phyloP scores from a whole-genome alignment of 2,888 invertebrate genomes.

The Drosophila mulleri region DNA sequence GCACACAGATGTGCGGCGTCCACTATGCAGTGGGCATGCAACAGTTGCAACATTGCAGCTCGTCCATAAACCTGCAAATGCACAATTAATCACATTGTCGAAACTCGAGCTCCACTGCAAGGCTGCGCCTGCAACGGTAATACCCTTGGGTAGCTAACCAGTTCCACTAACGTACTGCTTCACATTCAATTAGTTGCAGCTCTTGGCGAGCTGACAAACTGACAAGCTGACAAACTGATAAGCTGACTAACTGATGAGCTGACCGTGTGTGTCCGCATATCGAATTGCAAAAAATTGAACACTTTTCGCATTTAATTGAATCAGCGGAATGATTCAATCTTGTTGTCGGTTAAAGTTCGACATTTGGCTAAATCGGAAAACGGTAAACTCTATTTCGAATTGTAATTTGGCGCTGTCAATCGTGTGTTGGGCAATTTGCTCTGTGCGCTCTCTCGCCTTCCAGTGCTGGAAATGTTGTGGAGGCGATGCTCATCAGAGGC shows the following conservation, averaged over 20 bases:
- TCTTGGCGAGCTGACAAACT: neutral
- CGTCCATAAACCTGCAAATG: conserved; percentile 22
- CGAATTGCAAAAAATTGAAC: conserved; percentile 11
- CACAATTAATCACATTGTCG: conserved; percentile 61
- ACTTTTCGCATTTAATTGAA: conserved; percentile 29
- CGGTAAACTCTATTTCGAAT: conserved; percentile 34
- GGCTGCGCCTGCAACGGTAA: neutral
- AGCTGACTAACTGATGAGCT: neutral
- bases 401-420: conserved; percentile 35
- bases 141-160: neutral
- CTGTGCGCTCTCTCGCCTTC: conserved; percentile 22
- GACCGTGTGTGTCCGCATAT: conserved; percentile 21
- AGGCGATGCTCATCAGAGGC: neutral
- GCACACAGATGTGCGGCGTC: conserved; percentile 9
- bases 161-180: conserved; percentile 1
- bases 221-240: conserved; percentile 13
- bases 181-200: conserved; percentile 31
- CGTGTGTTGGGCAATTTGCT: conserved; percentile 42
- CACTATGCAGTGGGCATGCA: conserved; percentile 10
- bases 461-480: conserved; percentile 30
- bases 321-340: conserved; percentile 2
- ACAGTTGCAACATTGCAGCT: conserved; percentile 16
- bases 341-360: neutral
- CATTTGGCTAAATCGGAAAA: conserved; percentile 4
- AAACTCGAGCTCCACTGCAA: conserved; percentile 26